A percentile compares a stretch with the other conserved stretches of the same genome.
phyloP scores from a whole-genome alignment of 2,888 invertebrate species.

The Leuctra nigra region DNA sequence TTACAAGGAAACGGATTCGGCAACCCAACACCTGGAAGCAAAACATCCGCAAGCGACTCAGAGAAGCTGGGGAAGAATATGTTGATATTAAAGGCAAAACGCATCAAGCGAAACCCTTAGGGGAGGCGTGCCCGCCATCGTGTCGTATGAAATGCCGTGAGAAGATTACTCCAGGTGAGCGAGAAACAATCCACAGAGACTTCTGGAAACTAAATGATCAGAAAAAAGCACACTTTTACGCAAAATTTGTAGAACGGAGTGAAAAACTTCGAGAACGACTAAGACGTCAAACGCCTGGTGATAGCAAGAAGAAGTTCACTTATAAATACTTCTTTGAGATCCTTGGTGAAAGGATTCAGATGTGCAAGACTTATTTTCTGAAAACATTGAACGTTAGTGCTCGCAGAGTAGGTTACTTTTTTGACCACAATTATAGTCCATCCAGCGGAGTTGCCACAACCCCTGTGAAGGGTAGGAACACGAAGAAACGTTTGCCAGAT shows the following conservation, averaged over 20 bases:
- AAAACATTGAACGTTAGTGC: not conserved
- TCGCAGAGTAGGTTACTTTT: not conserved
- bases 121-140: not conserved
- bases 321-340: conserved; percentile 1
- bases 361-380: not conserved
- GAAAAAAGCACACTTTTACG: not conserved
- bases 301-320: not conserved
- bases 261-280: not conserved
- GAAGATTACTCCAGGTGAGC: not conserved
- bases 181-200: not conserved
- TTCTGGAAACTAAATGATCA: not conserved
- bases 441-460: not conserved
- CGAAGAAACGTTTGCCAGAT: not conserved
- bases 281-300: not conserved
- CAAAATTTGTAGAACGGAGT: not conserved
- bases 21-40: not conserved
- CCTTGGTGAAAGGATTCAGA: not conserved
- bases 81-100: not conserved
- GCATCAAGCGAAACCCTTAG: not conserved
- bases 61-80: not conserved
- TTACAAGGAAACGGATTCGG: not conserved
- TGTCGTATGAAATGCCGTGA: not conserved
- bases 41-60: not conserved
- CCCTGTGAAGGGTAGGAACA: not conserved
- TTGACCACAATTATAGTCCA: not conserved